Conservation (phyloP, 1,140 invertebrate genomes). For the Leptinotarsa undecemlineata region DNA sequence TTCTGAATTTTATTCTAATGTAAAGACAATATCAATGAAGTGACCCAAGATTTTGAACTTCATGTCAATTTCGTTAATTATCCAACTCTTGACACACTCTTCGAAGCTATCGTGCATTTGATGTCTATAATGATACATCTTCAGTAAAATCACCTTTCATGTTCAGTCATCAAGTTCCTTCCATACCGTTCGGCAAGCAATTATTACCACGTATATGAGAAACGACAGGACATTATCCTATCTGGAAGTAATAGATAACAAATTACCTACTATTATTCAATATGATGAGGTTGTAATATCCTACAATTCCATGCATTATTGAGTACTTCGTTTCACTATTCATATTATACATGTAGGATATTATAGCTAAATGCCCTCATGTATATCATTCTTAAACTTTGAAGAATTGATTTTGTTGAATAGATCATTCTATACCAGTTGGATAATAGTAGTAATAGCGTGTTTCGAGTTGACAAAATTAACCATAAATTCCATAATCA, state of each 20-base stretch:
- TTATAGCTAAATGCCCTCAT: no score
- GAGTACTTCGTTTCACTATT: background rate
- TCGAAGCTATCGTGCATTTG: background rate
- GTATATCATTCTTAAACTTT: no score
- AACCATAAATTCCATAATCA: no score
- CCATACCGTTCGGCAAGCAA: background rate
- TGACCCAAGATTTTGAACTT: no score
- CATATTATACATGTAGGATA: background rate
- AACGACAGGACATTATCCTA: background rate
- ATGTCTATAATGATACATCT: background rate
- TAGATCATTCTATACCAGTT: no score
- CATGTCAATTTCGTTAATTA: no score
- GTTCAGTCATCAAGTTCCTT: constrained; percentile 5
- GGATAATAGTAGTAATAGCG: no score
- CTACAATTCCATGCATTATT: background rate
- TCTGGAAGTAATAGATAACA: background rate
- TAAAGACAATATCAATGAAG: no score
- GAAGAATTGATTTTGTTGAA: no score
- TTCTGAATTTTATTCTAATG: no score
- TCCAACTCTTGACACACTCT: no score
- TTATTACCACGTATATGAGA: background rate
- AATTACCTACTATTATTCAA: constrained; percentile 4
- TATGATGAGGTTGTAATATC: background rate
- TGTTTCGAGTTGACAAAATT: no score
- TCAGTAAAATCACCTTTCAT: background rate